These are phyloP conservation scores for Bicyclus anynana DNA, from an alignment of 1,140 invertebrate species.

Conservation along the genomic window DNA sequence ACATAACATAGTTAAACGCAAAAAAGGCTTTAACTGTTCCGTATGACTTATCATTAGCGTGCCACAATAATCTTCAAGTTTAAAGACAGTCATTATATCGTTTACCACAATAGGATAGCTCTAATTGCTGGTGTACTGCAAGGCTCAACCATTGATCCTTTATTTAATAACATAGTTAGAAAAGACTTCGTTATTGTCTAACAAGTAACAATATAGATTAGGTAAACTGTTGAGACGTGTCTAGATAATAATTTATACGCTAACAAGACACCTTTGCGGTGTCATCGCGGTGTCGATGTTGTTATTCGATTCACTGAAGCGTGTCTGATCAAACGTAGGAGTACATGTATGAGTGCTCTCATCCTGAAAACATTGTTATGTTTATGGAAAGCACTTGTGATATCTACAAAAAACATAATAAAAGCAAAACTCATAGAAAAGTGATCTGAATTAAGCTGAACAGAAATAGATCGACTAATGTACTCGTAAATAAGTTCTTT, in stretches of 20 bases:
- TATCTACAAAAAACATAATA: too few species aligned
- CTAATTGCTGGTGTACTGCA: not conserved
- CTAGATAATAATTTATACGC: constrained; percentile 18
- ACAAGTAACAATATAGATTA: not conserved
- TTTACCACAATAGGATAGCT: too few species aligned
- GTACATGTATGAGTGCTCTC: not conserved
- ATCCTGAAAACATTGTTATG: not conserved
- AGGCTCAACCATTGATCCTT: not conserved
- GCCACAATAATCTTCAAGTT: not conserved
- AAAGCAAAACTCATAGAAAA: too few species aligned
- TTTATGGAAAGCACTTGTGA: not conserved
- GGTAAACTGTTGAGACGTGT: not conserved
- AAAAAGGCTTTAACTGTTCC: not conserved
- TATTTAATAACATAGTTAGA: not conserved
- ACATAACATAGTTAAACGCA: not conserved
- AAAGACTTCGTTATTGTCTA: not conserved
- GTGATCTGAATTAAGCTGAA: too few species aligned
- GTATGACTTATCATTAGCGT: not conserved
- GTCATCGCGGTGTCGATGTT: constrained; percentile 11
- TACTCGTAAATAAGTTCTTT: too few species aligned
- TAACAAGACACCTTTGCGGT: constrained; percentile 16
- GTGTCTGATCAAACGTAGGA: constrained; percentile 6
- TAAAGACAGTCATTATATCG: not conserved
- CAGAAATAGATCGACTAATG: too few species aligned
- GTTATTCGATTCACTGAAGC: constrained; percentile 14